phyloP scores from a whole-genome alignment of 2,797 vertebrate species.

The Erpetoichthys calabaricus region DNA sequence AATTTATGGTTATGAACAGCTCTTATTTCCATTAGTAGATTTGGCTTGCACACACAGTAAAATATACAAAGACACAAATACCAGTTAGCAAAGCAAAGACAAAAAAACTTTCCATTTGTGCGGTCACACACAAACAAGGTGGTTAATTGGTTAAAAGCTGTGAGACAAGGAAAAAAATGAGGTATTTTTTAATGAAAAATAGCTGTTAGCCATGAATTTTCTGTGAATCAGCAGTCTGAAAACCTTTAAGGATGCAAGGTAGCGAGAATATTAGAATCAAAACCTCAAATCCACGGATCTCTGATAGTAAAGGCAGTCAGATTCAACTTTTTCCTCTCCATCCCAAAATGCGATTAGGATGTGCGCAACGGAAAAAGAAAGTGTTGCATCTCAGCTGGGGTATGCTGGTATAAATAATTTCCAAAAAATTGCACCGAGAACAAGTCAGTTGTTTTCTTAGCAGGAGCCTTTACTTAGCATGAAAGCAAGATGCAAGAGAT shows the following conservation, averaged over 20 bases:
- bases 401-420: not conserved
- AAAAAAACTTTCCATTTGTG: too few relatives aligned
- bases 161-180: not conserved
- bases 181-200: not conserved
- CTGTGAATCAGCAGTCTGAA: constrained; percentile 2
- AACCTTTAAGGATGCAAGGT: not conserved
- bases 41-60: too few relatives aligned
- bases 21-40: too few relatives aligned
- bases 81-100: too few relatives aligned
- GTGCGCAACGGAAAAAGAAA: not conserved
- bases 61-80: too few relatives aligned
- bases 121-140: not conserved
- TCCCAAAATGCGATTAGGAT: not conserved
- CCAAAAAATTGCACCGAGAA: not conserved
- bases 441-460: too few relatives aligned
- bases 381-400: not conserved
- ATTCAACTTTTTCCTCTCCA: not conserved
- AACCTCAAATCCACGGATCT: not conserved
- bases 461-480: too few relatives aligned
- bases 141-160: not conserved
- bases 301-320: not conserved
- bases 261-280: not conserved
- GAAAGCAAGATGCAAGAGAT: too few relatives aligned
- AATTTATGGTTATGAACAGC: too few relatives aligned
- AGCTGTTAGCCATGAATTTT: not conserved